phyloP scores from a whole-genome alignment of 2,888 invertebrate genomes.

The Tachina lurida region DNA sequence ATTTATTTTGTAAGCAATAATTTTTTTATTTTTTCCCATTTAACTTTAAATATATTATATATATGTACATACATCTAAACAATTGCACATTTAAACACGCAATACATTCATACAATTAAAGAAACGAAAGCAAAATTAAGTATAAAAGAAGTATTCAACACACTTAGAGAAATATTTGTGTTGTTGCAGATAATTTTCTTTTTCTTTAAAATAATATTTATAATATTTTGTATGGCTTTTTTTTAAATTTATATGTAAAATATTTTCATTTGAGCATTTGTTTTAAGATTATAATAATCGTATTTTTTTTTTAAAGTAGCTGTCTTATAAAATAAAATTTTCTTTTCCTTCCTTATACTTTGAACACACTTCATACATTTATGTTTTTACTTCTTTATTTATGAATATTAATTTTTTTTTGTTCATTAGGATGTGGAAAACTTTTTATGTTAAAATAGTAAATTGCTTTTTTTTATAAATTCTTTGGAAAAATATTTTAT shows the following conservation, averaged over 20 bases:
- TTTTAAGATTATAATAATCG: constrained; percentile 29
- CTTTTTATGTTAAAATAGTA: constrained; percentile 65
- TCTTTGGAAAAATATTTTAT: constrained; percentile 69
- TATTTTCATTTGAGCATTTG: constrained; percentile 64
- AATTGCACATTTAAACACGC: constrained; percentile 78
- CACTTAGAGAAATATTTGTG: constrained; percentile 68
- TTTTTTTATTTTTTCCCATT: constrained; percentile 34
- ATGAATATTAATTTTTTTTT: constrained; percentile 12
- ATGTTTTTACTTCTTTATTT: constrained; percentile 16
- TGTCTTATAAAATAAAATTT: constrained; percentile 65
- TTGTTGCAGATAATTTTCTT: constrained; percentile 23
- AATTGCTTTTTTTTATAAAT: constrained; percentile 68
- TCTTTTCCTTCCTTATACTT: constrained; percentile 50
- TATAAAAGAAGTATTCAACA: constrained; percentile 45
- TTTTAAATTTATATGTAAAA: constrained; percentile 46
- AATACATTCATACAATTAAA: constrained; percentile 69
- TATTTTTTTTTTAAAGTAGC: constrained; percentile 63
- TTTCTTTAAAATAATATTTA: constrained; percentile 58
- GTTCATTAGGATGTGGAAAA: constrained; percentile 54
- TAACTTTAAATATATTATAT: constrained; percentile 37
- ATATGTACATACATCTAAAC: constrained; percentile 74
- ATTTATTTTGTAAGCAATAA: constrained; percentile 13
- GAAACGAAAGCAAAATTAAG: constrained; percentile 33
- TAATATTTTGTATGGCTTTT: constrained; percentile 68
- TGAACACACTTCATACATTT: constrained; percentile 68